Base-by-base conservation (phyloP, 2,113 vertebrate genomes). In the Galemys pyrenaicus region DNA sequence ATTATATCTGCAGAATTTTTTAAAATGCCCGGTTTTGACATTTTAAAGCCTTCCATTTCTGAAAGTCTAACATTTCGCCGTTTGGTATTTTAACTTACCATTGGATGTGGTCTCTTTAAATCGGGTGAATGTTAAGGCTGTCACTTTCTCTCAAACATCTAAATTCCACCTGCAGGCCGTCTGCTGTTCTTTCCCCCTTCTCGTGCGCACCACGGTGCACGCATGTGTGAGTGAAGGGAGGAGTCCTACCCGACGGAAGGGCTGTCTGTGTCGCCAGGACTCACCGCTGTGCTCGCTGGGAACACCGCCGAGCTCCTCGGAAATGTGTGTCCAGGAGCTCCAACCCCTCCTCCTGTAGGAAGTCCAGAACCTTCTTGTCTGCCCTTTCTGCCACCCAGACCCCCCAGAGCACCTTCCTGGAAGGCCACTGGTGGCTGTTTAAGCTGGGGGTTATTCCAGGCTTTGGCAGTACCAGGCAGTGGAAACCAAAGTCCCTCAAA, bases 1-100 rank as follows among this genome's bases (percentile, higher is more conserved):
- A 96, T 89, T 78, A 68, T 83, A 94, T 89, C 90, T 41, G 35
- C 2, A 10, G 82, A 67, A 65, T 85, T 91, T 96, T 89, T 56
- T 26, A 1, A 71, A 95, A 96, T 97, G 94, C 79, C 96, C 93
- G 74, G 64, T 94, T 95, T 96, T 97, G 96, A 97, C 96, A 97
- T 97, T 97, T 97, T 64, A 87, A 97, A 96, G 77, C 91, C 91
- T 94, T 94, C 88, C 62, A 92, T 94, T 96, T 95, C 91, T 81
- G 92, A 94, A 95, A 94, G 80, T 92, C 92, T 92, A 97, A 96
- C 91, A 97, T 96, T 96, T 93, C 46, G 9, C 88, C 39, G 58
- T 88, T 97, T 93, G 94, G 91, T 95, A 94, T 94, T 96, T 97
- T 92, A 86, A 95, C 95, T 96, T 89, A 94, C 91, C 79, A 88